A percentile compares a stretch with the other conserved stretches of the same genome.
Conservation (phyloP, 35 echinoderm and acorn worm genomes). For the Anneissia japonica region DNA sequence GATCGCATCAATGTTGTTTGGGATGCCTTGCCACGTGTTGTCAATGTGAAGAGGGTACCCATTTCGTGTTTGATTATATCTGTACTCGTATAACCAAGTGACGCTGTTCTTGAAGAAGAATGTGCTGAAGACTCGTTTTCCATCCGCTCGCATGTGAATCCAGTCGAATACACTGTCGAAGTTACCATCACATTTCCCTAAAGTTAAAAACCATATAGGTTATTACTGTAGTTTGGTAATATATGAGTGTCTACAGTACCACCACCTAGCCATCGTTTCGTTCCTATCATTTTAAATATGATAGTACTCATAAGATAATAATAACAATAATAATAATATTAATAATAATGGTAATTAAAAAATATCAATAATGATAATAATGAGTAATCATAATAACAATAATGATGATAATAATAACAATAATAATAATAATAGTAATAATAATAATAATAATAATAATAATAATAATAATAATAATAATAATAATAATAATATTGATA, state of each 20-base stretch:
- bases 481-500: constrained; percentile 2
- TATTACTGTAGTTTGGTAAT: too few species aligned
- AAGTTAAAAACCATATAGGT: background rate
- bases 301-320: too few species aligned
- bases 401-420: background rate
- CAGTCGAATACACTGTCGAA: constrained; percentile 79
- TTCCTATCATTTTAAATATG: too few species aligned
- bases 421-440: background rate
- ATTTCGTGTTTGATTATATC: constrained; percentile 23
- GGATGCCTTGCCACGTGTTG: constrained; percentile 31
- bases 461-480: constrained; percentile 5
- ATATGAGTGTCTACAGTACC: background rate
- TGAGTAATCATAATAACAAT: background rate
- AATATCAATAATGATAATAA: background rate
- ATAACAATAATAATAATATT: too few species aligned
- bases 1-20: constrained; percentile 57
- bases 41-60: constrained; percentile 36
- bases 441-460: constrained; percentile 7
- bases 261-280: too few species aligned
- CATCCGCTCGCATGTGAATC: constrained; percentile 14
- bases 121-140: constrained; percentile 45
- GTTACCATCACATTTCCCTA: constrained; percentile 49
- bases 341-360: too few species aligned
- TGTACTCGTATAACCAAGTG: constrained; percentile 73
- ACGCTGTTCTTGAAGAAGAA: constrained; percentile 52